Base-by-base conservation (phyloP, 2,113 vertebrate species). In the Gymnorhina tibicen region DNA sequence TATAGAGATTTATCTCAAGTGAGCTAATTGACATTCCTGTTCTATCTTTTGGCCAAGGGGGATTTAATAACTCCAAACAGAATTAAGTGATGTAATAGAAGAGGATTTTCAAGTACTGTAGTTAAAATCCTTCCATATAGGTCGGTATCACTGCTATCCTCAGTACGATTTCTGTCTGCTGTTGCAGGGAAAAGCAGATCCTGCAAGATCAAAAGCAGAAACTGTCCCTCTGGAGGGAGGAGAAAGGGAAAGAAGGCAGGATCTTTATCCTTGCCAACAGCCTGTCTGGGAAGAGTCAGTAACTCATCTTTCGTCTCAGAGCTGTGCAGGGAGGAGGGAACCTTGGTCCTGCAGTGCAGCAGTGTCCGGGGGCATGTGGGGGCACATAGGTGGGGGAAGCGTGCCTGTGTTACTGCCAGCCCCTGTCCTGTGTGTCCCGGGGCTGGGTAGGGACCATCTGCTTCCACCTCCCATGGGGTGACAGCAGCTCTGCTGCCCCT, bases 71-170 rank as follows among this genome's bases (percentile, higher is more conserved):
- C 49, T 73, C 46, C 6, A n/a, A 81, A 91, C 20, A 67, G 59
- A 80, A 77, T 80, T 67, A 72, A 82, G 73, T 32, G 16, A 88
- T 85, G 47, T 75, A 83, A 68, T 27, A 16, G 68, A 62, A 81
- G 78, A 81, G 87, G 89, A 84, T 94, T 96, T 93, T 94, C 59
- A 56, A 95, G 79, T 73, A 33, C 66, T 64, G 41, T 60, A 83
- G 86, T 62, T 92, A 64, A 92, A 79, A 77, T 75, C 63, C 60
- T 23, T 94, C 58, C 28, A n/a, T 63, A 60, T 74, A 56, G 69
- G 66, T 96, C 52, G n/a, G 33, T 78, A 56, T 53, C 74, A 17
- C 21, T 26, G 22, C 81, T 76, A 39, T 69, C 30, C 7, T 75
- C 35, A 1, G 42, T 66, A 26, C 6, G 3, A 3, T 37, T 62